phyloP scores from a whole-genome alignment of 92 coral and sea anemone species.

The Epizoanthus stellaris region DNA sequence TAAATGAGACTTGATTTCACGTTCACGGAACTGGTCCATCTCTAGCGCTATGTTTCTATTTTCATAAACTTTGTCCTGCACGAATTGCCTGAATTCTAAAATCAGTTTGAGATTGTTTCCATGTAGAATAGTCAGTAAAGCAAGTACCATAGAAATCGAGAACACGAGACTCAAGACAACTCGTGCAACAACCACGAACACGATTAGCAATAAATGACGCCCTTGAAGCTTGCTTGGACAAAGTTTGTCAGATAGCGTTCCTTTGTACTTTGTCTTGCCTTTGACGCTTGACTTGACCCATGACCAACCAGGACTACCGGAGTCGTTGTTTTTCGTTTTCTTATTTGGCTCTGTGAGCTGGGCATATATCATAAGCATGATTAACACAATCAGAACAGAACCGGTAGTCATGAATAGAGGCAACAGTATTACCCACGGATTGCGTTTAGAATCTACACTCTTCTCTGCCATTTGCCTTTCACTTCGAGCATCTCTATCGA shows the following conservation, averaged over 20 bases:
- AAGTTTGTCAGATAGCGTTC: not conserved
- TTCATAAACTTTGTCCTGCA: conserved; percentile 58
- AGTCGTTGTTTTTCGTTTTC: conserved; percentile 7
- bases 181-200: conserved; percentile 58
- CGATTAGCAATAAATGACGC: conserved; percentile 73
- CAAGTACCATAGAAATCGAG: conserved; percentile 72
- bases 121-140: conserved; percentile 70
- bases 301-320: conserved; percentile 26
- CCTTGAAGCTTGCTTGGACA: conserved; percentile 67
- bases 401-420: conserved; percentile 69
- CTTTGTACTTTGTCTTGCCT: not conserved
- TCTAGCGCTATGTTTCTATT: conserved; percentile 56
- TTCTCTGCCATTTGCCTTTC: conserved; percentile 11
- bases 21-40: conserved; percentile 84
- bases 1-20: conserved; percentile 58
- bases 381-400: conserved; percentile 51
- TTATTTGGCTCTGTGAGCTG: conserved; percentile 49
- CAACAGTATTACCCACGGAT: conserved; percentile 57
- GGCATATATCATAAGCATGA: conserved; percentile 66
- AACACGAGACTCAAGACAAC: conserved; percentile 67
- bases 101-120: conserved; percentile 63
- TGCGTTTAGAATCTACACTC: conserved; percentile 35
- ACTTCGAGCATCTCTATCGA: conserved; percentile 41
- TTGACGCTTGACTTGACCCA: conserved; percentile 52
- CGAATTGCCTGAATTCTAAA: conserved; percentile 60